A percentile compares a stretch with the other conserved stretches of the same genome.
Conservation (phyloP, 2,888 invertebrate genomes). For the Empis stercorea region DNA sequence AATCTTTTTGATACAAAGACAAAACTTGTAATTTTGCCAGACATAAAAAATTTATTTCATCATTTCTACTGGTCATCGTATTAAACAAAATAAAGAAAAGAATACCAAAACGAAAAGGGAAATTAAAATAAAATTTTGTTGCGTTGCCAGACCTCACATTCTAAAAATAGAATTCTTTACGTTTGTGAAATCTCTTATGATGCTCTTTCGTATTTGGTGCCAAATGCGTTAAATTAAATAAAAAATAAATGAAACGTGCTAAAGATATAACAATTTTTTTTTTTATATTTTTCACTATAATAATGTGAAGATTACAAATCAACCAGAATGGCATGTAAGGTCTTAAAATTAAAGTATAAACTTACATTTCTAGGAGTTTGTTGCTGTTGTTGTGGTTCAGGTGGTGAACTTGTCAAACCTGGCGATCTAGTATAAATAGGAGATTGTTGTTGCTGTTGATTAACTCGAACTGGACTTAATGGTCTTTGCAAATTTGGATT, state of each 20-base stretch:
- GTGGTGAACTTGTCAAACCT: constrained; percentile 6
- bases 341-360: too few relatives aligned
- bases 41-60: not conserved
- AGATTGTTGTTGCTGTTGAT: constrained; percentile 11
- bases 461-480: constrained; percentile 31
- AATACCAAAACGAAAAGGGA: too few relatives aligned
- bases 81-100: not conserved
- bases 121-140: not conserved
- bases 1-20: not conserved
- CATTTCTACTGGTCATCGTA: not conserved
- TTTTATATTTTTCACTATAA: too few relatives aligned
- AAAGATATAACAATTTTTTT: too few relatives aligned
- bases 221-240: too few relatives aligned
- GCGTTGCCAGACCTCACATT: too few relatives aligned
- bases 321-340: too few relatives aligned
- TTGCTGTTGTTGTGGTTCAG: constrained; percentile 13
- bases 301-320: too few relatives aligned
- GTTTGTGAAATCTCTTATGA: too few relatives aligned
- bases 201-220: too few relatives aligned
- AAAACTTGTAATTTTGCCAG: not conserved
- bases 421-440: constrained; percentile 7
- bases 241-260: too few relatives aligned
- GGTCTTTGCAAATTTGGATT: constrained; percentile 14
- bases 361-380: constrained; percentile 10
- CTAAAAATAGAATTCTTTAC: too few relatives aligned